phyloP scores from a whole-genome alignment of 1,140 invertebrate species.

The Euwallacea similis region DNA sequence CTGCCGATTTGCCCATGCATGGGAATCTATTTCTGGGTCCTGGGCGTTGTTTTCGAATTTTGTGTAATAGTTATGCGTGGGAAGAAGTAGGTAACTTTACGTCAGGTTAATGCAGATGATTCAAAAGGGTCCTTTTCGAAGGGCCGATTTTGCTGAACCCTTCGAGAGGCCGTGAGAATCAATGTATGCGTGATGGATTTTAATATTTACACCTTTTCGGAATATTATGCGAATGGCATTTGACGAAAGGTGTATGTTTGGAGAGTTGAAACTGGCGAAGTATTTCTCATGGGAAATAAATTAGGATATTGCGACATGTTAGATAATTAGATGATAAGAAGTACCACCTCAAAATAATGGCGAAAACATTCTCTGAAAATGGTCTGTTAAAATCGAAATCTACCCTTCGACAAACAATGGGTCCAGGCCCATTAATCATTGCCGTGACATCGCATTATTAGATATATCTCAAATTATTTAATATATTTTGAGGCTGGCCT shows the following conservation, averaged over 20 bases:
- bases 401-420: slow-evolving; percentile 34
- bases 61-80: slow-evolving; percentile 29
- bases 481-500: slow-evolving; percentile 26
- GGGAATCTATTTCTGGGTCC: neutral
- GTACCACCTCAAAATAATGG: too few relatives aligned
- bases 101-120: slow-evolving; percentile 29
- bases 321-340: too few relatives aligned
- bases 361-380: slow-evolving; percentile 15
- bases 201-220: slow-evolving; percentile 21
- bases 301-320: too few relatives aligned
- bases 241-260: too few relatives aligned
- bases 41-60: slow-evolving; percentile 15
- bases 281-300: too few relatives aligned
- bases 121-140: slow-evolving; percentile 6
- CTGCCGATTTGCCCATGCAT: too few relatives aligned
- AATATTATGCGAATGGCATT: neutral
- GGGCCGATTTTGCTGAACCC: slow-evolving; percentile 14
- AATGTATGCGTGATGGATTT: slow-evolving; percentile 14
- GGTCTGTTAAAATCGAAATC: slow-evolving; percentile 23
- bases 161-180: slow-evolving; percentile 19
- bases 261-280: too few relatives aligned
- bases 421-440: slow-evolving; percentile 27
- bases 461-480: slow-evolving; percentile 38
- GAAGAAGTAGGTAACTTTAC: slow-evolving; percentile 28
- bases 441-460: slow-evolving; percentile 32